These are phyloP conservation scores for Laspeyria flexula DNA, from an alignment of 2,888 invertebrate genomes.

Conservation along the genomic window DNA sequence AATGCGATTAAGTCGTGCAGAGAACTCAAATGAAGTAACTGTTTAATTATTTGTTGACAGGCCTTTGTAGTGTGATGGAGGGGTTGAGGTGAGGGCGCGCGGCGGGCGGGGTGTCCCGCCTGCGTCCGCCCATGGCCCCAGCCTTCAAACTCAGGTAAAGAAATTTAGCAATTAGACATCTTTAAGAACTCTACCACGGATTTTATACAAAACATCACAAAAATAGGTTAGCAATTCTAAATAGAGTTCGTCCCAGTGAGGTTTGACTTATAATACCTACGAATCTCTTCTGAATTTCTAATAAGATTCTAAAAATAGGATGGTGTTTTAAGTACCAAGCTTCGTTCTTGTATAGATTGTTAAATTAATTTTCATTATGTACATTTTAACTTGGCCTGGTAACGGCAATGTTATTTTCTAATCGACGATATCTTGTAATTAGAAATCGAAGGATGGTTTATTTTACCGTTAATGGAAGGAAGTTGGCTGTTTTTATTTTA, in stretches of 20 bases:
- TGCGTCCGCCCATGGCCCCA: slow-evolving; percentile 83
- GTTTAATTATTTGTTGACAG: slow-evolving; percentile 61
- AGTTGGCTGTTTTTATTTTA: slow-evolving; percentile 23
- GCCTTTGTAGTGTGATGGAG: slow-evolving; percentile 65
- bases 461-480: slow-evolving; percentile 12
- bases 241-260: too few relatives aligned
- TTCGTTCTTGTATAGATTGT: too few relatives aligned
- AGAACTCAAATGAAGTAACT: slow-evolving; percentile 35
- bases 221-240: too few relatives aligned
- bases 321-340: too few relatives aligned
- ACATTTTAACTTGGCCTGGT: not conserved
- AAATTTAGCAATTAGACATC: not conserved
- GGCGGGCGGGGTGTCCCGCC: slow-evolving; percentile 78
- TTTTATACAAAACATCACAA: too few relatives aligned
- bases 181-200: too few relatives aligned
- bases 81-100: slow-evolving; percentile 79
- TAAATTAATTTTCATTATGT: not conserved
- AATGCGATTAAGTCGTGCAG: slow-evolving; percentile 36
- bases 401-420: not conserved
- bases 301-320: too few relatives aligned
- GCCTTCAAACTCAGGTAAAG: slow-evolving; percentile 68
- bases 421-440: slow-evolving; percentile 6
- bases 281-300: too few relatives aligned
- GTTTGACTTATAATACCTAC: too few relatives aligned
- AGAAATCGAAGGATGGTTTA: slow-evolving; percentile 16